These are phyloP conservation scores for Hydrotaea diabolus DNA, from an alignment of 2,888 invertebrate species.

Conservation along the genomic window DNA sequence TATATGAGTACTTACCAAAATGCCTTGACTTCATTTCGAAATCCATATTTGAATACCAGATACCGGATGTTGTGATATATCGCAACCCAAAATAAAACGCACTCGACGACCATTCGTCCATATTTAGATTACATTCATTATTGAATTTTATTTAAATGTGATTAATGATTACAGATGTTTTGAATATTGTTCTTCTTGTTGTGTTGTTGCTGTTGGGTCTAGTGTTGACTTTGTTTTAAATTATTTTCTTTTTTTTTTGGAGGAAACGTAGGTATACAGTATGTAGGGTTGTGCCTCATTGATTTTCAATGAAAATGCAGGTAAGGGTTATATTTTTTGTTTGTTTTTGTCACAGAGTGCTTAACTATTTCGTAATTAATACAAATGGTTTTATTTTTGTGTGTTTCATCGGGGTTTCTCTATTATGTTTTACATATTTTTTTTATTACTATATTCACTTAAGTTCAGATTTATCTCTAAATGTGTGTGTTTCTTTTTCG, in stretches of 20 bases:
- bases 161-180: constrained; percentile 40
- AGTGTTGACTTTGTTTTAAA: too few species aligned
- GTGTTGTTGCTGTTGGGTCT: constrained; percentile 13
- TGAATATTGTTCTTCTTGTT: constrained; percentile 20
- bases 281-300: constrained; percentile 30
- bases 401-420: background rate
- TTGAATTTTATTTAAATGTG: constrained; percentile 35
- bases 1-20: too few species aligned
- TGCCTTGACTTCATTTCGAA: too few species aligned
- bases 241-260: constrained; percentile 1
- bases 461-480: constrained; percentile 4
- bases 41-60: too few species aligned
- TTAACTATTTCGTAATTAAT: constrained; percentile 28
- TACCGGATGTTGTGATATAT: background rate
- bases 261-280: constrained; percentile 15
- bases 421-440: constrained; percentile 26
- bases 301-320: constrained; percentile 37
- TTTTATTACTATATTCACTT: constrained; percentile 28
- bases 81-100: background rate
- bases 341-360: constrained; percentile 22
- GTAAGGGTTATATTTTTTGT: constrained; percentile 7
- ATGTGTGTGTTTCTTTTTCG: background rate
- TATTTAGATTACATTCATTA: constrained; percentile 30
- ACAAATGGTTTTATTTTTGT: constrained; percentile 20
- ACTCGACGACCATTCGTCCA: background rate